Percentiles rank a stretch among this genome's conserved stretches.
These are phyloP conservation scores for Aspidoscelis tigris DNA, from an alignment of 2,113 vertebrate species.

Conservation along the genomic window DNA sequence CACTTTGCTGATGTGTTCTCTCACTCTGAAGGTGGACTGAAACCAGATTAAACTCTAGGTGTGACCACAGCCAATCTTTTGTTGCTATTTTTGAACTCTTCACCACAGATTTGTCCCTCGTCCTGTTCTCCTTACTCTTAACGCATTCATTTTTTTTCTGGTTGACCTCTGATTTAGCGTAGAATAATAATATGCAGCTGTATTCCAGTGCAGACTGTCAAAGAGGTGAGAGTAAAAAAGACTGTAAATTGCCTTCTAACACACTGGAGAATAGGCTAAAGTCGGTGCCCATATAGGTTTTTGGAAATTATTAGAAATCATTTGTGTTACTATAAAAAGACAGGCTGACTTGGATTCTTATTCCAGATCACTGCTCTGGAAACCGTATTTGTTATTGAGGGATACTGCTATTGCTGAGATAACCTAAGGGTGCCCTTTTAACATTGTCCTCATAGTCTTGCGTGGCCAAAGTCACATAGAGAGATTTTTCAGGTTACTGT, in stretches of 20 bases:
- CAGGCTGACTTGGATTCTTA: background rate
- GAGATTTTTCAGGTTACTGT: background rate
- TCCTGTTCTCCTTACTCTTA: background rate
- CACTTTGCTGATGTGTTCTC: too few species aligned
- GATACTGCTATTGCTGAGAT: slow-evolving; percentile 6
- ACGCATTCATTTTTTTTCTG: too few species aligned
- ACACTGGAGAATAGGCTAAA: background rate
- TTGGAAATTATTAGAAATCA: background rate
- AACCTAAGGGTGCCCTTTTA: background rate
- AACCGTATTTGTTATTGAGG: background rate
- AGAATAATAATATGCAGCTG: background rate
- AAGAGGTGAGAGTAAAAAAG: background rate
- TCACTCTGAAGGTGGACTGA: too few species aligned
- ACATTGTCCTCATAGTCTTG: background rate
- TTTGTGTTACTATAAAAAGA: background rate
- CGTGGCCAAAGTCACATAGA: background rate
- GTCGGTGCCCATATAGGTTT: background rate
- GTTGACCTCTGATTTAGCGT: too few species aligned
- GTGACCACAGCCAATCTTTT: background rate
- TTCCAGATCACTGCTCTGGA: background rate
- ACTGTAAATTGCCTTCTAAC: background rate
- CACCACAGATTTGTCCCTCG: background rate
- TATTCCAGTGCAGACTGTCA: background rate
- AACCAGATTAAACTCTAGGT: too few species aligned
- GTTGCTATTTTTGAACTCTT: background rate